Conservation (phyloP, 2,797 vertebrate species). For the Enteromius afrohamiltoni region DNA sequence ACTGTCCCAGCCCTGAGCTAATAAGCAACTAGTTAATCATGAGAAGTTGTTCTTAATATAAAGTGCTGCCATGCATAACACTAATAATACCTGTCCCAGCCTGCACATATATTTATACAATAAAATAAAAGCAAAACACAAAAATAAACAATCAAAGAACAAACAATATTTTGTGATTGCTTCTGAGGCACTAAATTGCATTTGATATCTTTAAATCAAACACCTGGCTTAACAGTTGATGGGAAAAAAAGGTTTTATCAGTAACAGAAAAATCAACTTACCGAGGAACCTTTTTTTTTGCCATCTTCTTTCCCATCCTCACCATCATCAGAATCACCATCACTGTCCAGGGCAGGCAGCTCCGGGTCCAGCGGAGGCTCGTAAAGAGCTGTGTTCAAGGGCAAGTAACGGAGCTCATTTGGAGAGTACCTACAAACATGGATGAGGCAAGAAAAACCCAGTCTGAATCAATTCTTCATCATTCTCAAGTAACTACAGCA, state of each 20-base stretch:
- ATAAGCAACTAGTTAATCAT: too few relatives aligned
- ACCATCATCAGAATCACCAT: slow-evolving; percentile 93
- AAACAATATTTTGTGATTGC: too few relatives aligned
- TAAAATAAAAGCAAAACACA: too few relatives aligned
- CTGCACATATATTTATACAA: too few relatives aligned
- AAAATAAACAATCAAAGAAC: too few relatives aligned
- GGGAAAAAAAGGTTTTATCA: not conserved
- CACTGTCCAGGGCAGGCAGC: slow-evolving; percentile 91
- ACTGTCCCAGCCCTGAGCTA: too few relatives aligned
- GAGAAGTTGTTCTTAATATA: too few relatives aligned
- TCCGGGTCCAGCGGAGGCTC: slow-evolving; percentile 97
- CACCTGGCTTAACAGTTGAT: not conserved
- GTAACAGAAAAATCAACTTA: slow-evolving; percentile 72
- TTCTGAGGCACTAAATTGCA: not conserved
- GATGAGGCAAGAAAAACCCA: not conserved
- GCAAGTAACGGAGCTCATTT: slow-evolving; percentile 95
- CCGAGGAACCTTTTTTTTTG: slow-evolving; percentile 91
- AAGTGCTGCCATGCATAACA: too few relatives aligned
- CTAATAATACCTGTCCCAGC: too few relatives aligned
- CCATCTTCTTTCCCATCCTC: slow-evolving; percentile 88
- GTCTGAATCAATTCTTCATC: not conserved
- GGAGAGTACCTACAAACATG: slow-evolving; percentile 87
- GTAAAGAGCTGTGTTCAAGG: slow-evolving; percentile 93
- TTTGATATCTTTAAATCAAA: not conserved
- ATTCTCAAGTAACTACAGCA: not conserved